phyloP scores from a whole-genome alignment of 2,113 vertebrate species.

The Columba janthina region DNA sequence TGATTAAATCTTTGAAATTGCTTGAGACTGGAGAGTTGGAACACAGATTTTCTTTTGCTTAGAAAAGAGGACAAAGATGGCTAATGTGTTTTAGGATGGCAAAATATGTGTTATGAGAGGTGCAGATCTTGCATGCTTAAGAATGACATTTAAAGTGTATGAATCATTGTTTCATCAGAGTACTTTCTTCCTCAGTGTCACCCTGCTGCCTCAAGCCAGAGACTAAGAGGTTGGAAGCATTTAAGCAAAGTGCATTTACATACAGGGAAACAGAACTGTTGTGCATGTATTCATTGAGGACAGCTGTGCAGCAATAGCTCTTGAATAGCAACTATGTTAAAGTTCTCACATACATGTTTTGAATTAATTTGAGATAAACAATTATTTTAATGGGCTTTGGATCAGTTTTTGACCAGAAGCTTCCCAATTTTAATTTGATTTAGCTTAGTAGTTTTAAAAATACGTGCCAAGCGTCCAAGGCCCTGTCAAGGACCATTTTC shows the following conservation, averaged over 20 bases:
- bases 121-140: not conserved
- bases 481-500: not conserved
- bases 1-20: not conserved
- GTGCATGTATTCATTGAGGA: not conserved
- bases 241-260: not conserved
- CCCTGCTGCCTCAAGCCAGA: not conserved
- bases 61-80: not conserved
- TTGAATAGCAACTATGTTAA: not conserved
- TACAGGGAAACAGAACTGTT: not conserved
- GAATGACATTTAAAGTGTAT: not conserved
- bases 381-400: not conserved
- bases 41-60: not conserved
- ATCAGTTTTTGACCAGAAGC: not conserved
- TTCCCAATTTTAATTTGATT: not conserved
- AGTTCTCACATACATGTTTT: not conserved
- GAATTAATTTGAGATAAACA: not conserved
- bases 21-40: not conserved
- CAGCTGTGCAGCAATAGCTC: not conserved
- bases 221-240: not conserved
- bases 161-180: not conserved
- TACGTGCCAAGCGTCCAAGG: not conserved
- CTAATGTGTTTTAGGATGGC: not conserved
- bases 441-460: not conserved
- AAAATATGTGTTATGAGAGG: not conserved
- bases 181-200: not conserved